Base-by-base conservation (phyloP, 1,140 invertebrate genomes). In the Drosophila lowei region DNA sequence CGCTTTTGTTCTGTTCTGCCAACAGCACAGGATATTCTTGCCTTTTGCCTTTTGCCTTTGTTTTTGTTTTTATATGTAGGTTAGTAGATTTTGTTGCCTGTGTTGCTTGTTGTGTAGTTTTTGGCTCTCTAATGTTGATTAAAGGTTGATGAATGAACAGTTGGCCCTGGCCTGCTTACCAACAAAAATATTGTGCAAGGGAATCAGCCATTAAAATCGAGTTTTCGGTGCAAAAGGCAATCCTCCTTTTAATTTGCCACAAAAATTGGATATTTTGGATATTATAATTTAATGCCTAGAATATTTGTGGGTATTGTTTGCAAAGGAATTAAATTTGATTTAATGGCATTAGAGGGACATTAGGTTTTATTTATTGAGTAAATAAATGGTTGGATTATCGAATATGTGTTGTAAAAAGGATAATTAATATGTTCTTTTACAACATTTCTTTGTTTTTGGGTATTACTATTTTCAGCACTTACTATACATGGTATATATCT, bases 131-230 rank as follows among this genome's bases (percentile, higher is more conserved):
- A 67, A 76, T 75, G 72, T 75, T 75, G 73, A 75, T 75, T 75
- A 74, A 75, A 76, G 72, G 53, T 54, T 76, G 72, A 75, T 74
- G 62, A 70, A 75, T 75, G 72, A 76, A 62, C 50, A 76, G 56
- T 48, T 75, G 72, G 63, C 72, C 61, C 30, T 74, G 71, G 71
- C 71, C 61, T 50, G 71, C 42, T 65, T 65, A 56, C 34, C 13
- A 30, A 47, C 9, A 70, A 71, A 71, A 28, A 43, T 28, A n/a
- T 28, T 43, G 48, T 42, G 23, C 49, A 28, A 8, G 11, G 30
- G 8, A 28, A 28, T 6, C 3, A 46, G 43, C n/a, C 49, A 56
- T 68, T 67, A 68, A 67, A 65, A 43, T 62, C 13, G 0, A n/a
- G 15, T 4, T 43, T 50, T 30, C 3, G 13, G 23, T 49, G 23